phyloP scores from a whole-genome alignment of 1,140 invertebrate genomes.

The Polypedilum pembai region DNA sequence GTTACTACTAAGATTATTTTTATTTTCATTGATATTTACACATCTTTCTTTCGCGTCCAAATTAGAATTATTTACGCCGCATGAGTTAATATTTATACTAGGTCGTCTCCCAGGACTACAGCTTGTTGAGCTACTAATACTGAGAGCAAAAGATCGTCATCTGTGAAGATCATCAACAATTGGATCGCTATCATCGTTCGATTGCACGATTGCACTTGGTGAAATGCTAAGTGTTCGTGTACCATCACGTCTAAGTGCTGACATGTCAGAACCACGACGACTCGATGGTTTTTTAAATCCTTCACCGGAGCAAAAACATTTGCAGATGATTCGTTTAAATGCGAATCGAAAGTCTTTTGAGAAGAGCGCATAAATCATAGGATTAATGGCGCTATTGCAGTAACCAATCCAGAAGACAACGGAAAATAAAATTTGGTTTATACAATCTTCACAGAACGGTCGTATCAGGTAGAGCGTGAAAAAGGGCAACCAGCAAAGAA shows the following conservation, averaged over 20 bases:
- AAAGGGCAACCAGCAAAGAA: constrained; percentile 90
- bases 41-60: neutral
- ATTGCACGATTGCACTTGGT: constrained; percentile 43
- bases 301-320: constrained; percentile 56
- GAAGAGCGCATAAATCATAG: constrained; percentile 85
- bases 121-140: constrained; percentile 36
- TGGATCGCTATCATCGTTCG: constrained; percentile 49
- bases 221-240: constrained; percentile 47
- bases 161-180: constrained; percentile 46
- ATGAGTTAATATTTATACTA: constrained; percentile 34
- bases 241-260: constrained; percentile 47
- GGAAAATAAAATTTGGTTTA: constrained; percentile 74
- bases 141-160: constrained; percentile 47
- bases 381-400: constrained; percentile 92
- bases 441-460: constrained; percentile 73
- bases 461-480: constrained; percentile 86
- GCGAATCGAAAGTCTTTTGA: constrained; percentile 87
- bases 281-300: constrained; percentile 40
- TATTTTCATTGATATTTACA: neutral
- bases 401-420: constrained; percentile 96
- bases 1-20: neutral
- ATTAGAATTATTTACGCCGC: neutral
- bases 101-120: constrained; percentile 40
- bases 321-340: constrained; percentile 84
- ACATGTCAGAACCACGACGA: constrained; percentile 58